These are phyloP conservation scores for Myxocyprinus asiaticus DNA, from an alignment of 2,113 vertebrate genomes.

Conservation along the genomic window DNA sequence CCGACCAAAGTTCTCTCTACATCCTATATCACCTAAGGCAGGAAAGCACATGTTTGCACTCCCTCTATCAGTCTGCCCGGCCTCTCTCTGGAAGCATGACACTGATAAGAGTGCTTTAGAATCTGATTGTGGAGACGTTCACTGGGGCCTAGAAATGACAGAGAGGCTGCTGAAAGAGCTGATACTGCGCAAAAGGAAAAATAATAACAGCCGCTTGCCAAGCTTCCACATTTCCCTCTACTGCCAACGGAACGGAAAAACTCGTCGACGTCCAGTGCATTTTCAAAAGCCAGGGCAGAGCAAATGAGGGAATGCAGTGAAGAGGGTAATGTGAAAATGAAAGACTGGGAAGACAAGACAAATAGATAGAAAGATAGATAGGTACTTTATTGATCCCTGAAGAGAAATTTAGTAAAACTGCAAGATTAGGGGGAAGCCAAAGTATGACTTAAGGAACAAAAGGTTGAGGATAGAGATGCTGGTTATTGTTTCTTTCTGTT, in stretches of 20 bases:
- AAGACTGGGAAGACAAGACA: slow-evolving; percentile 38
- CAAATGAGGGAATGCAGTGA: slow-evolving; percentile 35
- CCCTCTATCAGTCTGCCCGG: not conserved
- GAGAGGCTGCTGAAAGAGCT: slow-evolving; percentile 68
- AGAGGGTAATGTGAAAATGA: slow-evolving; percentile 41
- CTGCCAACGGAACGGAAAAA: slow-evolving; percentile 74
- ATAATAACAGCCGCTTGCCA: slow-evolving; percentile 71
- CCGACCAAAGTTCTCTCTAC: not conserved
- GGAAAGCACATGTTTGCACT: not conserved
- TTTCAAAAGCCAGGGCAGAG: slow-evolving; percentile 55
- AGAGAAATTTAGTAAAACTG: slow-evolving; percentile 22
- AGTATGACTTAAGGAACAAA: not conserved
- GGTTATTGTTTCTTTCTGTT: slow-evolving; percentile 36
- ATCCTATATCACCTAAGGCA: not conserved
- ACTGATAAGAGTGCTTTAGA: slow-evolving; percentile 58
- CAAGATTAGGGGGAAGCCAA: slow-evolving; percentile 28
- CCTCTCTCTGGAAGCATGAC: slow-evolving; percentile 37
- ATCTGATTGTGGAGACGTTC: slow-evolving; percentile 37
- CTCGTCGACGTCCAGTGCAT: slow-evolving; percentile 64
- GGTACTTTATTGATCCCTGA: slow-evolving; percentile 13
- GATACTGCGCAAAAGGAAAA: slow-evolving; percentile 70
- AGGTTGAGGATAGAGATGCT: not conserved
- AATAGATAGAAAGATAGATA: slow-evolving; percentile 17
- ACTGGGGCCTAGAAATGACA: slow-evolving; percentile 49
- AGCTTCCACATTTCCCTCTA: slow-evolving; percentile 57